Evolutionary conservation across 2,888 invertebrate genomes (phyloP), one percentile per base, ranked within the genome.

Genomic region (Leptopterna dolabrata): DNA sequence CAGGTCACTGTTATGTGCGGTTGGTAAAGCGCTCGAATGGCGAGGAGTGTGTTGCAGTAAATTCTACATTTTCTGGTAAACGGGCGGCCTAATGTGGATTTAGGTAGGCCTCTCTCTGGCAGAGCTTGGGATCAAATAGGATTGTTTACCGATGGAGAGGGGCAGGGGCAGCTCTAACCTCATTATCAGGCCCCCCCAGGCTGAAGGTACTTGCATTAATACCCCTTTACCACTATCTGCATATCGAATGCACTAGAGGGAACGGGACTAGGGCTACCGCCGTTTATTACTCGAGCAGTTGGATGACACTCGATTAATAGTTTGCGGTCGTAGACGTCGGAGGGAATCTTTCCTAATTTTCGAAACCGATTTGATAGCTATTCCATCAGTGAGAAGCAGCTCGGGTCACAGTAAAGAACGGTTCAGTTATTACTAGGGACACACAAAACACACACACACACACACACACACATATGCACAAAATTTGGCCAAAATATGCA

Each of bases 101-200:
- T 63, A 63, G 24, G 63, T n/a, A 63, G 9, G 24, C 24, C 63
- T 24, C 36, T 24, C 24, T 63, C 63, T 63, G 63, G 63, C 11
- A 63, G n/a, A 27, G 63, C 24, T n/a, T 24, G 55, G 63, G 24
- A 63, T 63, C 24, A 63, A 63, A 63, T 63, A 24, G 63, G 63
- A 63, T 24, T 63, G 63, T 63, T 63, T 63, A 63, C 63, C 63
- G 63, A 63, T 24, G 63, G 63, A 6, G 24, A 36, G 73, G 73
- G 73, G 73, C n/a, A 36, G 73, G 73, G 73, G 73, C n/a, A 73
- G 36, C 73, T 19, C 36, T 73, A 73, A 73, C 73, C 73, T 73
- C 73, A 73, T 73, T 73, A 73, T 73, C 73, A 29, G 73, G 3
- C 36, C 3, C 41, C 41, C 41, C 36, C 13, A 19, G 14, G 41